Percentiles rank a stretch among this genome's conserved stretches.
phyloP scores from a whole-genome alignment of 2,113 vertebrate genomes.

The Larimichthys polyactis region DNA sequence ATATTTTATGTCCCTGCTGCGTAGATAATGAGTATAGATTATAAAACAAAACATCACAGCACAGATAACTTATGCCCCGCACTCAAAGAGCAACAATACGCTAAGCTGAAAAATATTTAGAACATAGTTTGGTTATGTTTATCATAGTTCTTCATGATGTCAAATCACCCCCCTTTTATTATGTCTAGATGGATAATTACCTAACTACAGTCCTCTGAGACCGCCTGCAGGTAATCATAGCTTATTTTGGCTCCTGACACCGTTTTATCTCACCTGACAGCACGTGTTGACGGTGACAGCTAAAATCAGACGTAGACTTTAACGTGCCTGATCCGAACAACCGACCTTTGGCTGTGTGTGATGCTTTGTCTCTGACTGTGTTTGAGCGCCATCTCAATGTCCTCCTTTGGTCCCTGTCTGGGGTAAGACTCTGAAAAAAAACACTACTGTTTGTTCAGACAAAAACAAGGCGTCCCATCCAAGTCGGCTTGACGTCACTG shows the following conservation, averaged over 20 bases:
- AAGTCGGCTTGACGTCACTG: constrained; percentile 54
- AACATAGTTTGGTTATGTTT: constrained; percentile 12
- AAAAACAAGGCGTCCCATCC: constrained; percentile 50
- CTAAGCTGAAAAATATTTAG: background rate
- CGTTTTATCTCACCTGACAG: constrained; percentile 58
- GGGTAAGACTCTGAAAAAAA: constrained; percentile 73
- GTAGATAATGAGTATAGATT: constrained; percentile 18
- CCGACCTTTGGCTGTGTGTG: constrained; percentile 39
- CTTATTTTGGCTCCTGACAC: constrained; percentile 48
- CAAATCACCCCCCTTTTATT: constrained; percentile 26
- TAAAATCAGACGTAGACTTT: constrained; percentile 50
- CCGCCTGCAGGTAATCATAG: constrained; percentile 59
- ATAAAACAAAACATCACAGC: constrained; percentile 8
- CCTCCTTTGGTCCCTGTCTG: constrained; percentile 67
- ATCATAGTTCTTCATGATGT: constrained; percentile 22
- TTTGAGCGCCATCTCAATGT: constrained; percentile 44
- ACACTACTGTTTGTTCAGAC: constrained; percentile 62
- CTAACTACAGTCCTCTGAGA: constrained; percentile 34
- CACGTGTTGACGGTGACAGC: constrained; percentile 43
- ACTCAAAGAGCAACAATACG: background rate
- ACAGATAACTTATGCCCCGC: background rate
- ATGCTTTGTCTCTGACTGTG: constrained; percentile 72
- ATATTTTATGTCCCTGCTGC: constrained; percentile 3
- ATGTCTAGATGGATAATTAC: constrained; percentile 50
- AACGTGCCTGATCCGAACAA: constrained; percentile 33